These are phyloP conservation scores for Lophura nycthemera DNA, from an alignment of 2,113 vertebrate species.

Conservation along the genomic window DNA sequence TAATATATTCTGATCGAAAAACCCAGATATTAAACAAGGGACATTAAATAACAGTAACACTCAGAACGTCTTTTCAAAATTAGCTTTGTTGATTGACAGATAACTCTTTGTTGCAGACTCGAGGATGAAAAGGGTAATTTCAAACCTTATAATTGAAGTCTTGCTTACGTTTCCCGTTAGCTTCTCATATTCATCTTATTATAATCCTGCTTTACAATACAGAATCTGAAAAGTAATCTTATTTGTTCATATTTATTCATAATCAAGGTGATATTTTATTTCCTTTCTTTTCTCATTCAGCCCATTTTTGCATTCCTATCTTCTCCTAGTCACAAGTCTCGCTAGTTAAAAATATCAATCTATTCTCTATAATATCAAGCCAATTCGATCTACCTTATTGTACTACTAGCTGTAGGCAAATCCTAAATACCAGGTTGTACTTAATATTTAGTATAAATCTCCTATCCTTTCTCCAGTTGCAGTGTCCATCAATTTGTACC, in stretches of 20 bases:
- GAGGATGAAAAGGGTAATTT: conserved; percentile 30
- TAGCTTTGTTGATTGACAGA: conserved; percentile 4
- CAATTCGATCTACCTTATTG: conserved; percentile 26
- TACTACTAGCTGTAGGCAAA: conserved; percentile 19
- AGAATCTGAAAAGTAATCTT: conserved; percentile 1
- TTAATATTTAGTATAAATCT: background rate
- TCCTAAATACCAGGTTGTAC: conserved; percentile 20
- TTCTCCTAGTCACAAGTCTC: background rate
- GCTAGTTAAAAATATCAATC: conserved; percentile 39
- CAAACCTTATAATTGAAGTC: conserved; percentile 4
- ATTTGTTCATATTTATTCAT: conserved; percentile 15
- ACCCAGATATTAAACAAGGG: conserved; percentile 19
- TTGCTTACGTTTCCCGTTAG: conserved; percentile 8
- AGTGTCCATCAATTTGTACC: background rate
- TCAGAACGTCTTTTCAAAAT: conserved; percentile 34
- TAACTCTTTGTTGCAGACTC: background rate
- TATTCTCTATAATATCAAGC: conserved; percentile 8
- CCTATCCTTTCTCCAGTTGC: background rate
- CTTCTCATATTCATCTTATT: background rate
- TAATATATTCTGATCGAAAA: conserved; percentile 27
- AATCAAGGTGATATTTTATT: background rate
- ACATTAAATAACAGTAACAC: conserved; percentile 30
- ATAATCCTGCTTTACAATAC: conserved; percentile 10
- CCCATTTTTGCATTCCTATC: background rate
- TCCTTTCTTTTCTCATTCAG: background rate